Evolutionary conservation across 2,888 invertebrate species (phyloP).

Genomic region (Nephrotoma flavescens): DNA sequence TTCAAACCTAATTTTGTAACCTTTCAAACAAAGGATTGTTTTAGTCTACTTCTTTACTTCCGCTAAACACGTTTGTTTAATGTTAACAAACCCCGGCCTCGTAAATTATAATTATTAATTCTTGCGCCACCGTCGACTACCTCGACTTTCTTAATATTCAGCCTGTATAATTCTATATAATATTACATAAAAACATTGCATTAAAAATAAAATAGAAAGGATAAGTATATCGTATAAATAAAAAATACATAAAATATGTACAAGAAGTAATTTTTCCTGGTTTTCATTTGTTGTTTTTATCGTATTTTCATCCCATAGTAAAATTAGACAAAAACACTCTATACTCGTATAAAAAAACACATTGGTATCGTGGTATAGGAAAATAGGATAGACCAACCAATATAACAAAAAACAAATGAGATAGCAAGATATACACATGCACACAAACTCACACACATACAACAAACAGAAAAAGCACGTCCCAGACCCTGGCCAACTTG

Average conservation of each 20-base stretch:
- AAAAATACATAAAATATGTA: background rate
- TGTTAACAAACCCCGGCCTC: no score
- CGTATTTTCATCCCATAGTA: background rate
- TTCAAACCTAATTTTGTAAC: no score
- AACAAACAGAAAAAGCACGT: background rate
- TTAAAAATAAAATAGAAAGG: background rate
- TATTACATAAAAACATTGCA: background rate
- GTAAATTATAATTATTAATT: no score
- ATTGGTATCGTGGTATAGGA: background rate
- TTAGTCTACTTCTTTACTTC: no score
- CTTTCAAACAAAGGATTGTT: no score
- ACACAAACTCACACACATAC: background rate
- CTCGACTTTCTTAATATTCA: background rate
- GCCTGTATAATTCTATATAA: background rate
- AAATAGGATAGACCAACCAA: background rate
- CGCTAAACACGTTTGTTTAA: no score
- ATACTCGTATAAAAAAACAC: background rate
- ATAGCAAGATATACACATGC: background rate
- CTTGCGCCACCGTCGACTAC: no score
- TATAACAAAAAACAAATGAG: background rate
- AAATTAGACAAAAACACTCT: background rate
- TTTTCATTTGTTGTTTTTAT: background rate
- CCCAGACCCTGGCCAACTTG: background rate
- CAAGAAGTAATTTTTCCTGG: background rate
- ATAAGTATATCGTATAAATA: background rate